These are phyloP conservation scores for Sphecodes monilicornis DNA, from an alignment of 2,888 invertebrate species.

Conservation along the genomic window DNA sequence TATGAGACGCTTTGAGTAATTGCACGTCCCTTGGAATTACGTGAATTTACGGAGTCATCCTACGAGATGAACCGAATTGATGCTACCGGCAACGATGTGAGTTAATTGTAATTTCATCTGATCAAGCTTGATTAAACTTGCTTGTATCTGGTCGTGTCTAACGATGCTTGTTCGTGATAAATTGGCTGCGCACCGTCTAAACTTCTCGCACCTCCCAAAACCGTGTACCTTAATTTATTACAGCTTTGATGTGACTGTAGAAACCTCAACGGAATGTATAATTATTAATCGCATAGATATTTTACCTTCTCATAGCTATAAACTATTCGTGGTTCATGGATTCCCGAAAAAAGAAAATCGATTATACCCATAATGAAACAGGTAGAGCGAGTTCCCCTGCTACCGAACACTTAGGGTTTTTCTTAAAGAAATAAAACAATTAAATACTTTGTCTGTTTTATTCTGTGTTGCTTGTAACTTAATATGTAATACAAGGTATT, in stretches of 20 bases:
- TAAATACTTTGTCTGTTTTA: no score
- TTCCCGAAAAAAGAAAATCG: no score
- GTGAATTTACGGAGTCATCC: constrained; percentile 65
- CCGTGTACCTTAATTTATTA: constrained; percentile 26
- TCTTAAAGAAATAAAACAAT: no score
- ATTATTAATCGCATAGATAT: neutral
- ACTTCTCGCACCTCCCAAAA: constrained; percentile 2
- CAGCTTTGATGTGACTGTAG: neutral
- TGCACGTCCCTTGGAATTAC: constrained; percentile 59
- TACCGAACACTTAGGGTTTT: no score
- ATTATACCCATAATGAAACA: no score
- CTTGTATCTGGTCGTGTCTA: constrained; percentile 37
- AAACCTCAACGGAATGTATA: neutral
- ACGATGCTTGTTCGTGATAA: constrained; percentile 45
- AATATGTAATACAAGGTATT: no score
- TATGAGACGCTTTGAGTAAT: constrained; percentile 35
- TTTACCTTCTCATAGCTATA: neutral
- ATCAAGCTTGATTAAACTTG: constrained; percentile 54
- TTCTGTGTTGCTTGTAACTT: no score
- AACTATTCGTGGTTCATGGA: neutral
- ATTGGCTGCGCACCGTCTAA: constrained; percentile 34
- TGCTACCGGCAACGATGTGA: constrained; percentile 32
- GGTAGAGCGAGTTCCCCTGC: no score
- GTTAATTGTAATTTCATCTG: constrained; percentile 55
- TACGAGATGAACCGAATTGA: constrained; percentile 41